Conservation (phyloP, 2,888 invertebrate species). For the Sphinx pinastri region DNA sequence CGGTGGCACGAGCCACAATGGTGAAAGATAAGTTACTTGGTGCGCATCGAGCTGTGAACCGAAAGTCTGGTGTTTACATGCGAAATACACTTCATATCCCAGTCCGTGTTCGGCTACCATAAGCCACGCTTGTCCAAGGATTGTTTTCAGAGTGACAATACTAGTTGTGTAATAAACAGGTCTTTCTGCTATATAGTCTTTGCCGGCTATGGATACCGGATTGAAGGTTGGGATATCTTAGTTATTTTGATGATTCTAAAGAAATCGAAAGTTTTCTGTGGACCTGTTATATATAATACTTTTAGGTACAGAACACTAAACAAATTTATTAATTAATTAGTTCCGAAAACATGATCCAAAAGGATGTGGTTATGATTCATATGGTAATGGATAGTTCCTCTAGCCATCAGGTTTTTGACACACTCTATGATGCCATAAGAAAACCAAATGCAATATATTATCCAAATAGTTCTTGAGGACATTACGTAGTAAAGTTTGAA, state of each 20-base stretch:
- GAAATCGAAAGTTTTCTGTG: neutral
- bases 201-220: conserved; percentile 23
- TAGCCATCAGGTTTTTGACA: too few relatives aligned
- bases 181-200: conserved; percentile 1
- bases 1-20: conserved; percentile 79
- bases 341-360: neutral
- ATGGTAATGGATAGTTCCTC: too few relatives aligned
- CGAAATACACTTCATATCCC: conserved; percentile 74
- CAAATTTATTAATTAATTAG: neutral
- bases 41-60: conserved; percentile 83
- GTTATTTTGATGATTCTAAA: neutral
- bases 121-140: conserved; percentile 63
- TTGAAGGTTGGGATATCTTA: conserved; percentile 17
- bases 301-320: neutral
- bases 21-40: conserved; percentile 83
- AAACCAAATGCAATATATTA: too few relatives aligned
- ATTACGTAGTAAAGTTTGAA: too few relatives aligned
- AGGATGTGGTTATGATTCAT: too few relatives aligned
- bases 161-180: conserved; percentile 8
- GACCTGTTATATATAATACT: neutral
- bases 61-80: conserved; percentile 82
- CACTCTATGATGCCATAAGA: too few relatives aligned
- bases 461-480: too few relatives aligned
- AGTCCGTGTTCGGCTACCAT: conserved; percentile 72
- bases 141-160: conserved; percentile 33